A percentile compares a stretch with the other conserved stretches of the same genome.
These are phyloP conservation scores for Periparus ater DNA, from an alignment of 2,797 vertebrate genomes.

Conservation along the genomic window DNA sequence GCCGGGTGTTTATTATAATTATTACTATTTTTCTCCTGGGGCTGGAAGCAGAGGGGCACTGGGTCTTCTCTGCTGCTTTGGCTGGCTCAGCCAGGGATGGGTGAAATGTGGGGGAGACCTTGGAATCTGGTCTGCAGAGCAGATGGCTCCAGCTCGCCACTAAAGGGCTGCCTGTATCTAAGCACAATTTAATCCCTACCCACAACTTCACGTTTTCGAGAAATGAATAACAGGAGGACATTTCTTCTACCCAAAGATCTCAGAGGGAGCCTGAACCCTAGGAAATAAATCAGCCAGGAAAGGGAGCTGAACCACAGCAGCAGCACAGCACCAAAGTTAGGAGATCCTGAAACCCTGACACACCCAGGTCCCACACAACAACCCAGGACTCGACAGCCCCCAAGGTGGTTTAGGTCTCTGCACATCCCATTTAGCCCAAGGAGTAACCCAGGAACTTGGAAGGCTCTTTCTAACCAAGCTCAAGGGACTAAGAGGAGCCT, in stretches of 20 bases:
- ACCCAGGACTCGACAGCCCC: background rate
- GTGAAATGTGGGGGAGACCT: background rate
- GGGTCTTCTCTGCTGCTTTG: background rate
- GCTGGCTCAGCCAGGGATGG: background rate
- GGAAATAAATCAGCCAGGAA: background rate
- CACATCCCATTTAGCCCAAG: background rate
- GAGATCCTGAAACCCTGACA: too few species aligned
- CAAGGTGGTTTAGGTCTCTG: background rate
- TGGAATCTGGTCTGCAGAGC: background rate
- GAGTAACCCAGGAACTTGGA: background rate
- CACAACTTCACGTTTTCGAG: accelerated
- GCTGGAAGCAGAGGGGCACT: background rate
- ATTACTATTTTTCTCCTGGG: background rate
- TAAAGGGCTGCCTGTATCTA: background rate
- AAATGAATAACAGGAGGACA: background rate
- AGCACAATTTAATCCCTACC: background rate
- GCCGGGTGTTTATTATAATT: background rate
- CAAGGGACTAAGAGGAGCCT: background rate
- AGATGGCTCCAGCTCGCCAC: background rate
- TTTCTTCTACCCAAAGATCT: background rate
- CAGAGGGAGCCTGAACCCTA: background rate
- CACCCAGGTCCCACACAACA: too few species aligned
- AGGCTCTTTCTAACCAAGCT: background rate
- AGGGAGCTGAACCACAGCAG: background rate
- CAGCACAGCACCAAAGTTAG: too few species aligned